Base-by-base conservation (phyloP, 2,797 vertebrate genomes). In the Etheostoma nigrum region DNA sequence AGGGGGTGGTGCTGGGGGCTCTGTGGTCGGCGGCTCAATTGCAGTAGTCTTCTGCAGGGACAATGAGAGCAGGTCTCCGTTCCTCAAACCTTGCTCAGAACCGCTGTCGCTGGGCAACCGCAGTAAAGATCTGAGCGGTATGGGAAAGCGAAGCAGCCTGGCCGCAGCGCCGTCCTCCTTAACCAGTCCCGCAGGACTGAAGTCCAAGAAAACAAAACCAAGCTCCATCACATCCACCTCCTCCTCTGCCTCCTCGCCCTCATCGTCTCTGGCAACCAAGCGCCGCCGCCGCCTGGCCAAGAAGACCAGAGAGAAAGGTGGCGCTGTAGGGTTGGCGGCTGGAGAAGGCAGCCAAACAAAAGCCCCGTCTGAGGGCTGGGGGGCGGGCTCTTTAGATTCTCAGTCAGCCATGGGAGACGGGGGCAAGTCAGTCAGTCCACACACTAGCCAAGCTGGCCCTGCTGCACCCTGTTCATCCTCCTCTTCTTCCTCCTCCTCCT, bases 11-110 rank as follows among this genome's bases (percentile, higher is more conserved):
- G 52, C 88, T 0, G 93, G 94, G 7, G 72, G 91, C 0, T 94
- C 95, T 10, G 96, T 95, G 48, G 97, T 97, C 2, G 96, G 96
- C 0, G 96, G 96, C 42, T 97, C 97, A 21, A 99, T 98, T 1
- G 97, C 96, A 0, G 96, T 99, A 21, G 97, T 98, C 27, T 98
- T 99, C 67, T 97, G 97, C 81, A 94, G 97, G 0, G 97, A 98
- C 89, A 95, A 97, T 12, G 97, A 99, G 88, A 99, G 96, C 91
- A 93, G 97, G 14, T 98, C 97, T 0, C 96, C 97, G 0, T 98
- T 98, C 81, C 95, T 98, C 18, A 98, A 98, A 67, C 94, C 95
- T 0, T 97, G 97, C 3, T 96, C 96, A 1, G 95, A 93, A 74
- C 95, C 94, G 0, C 88, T 95, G 33, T 90, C 93, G 0, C 69